Percentiles rank a stretch among this genome's conserved stretches.
Evolutionary conservation across 2,113 vertebrate genomes (phyloP).

Genomic region (Sylvietta virens): DNA sequence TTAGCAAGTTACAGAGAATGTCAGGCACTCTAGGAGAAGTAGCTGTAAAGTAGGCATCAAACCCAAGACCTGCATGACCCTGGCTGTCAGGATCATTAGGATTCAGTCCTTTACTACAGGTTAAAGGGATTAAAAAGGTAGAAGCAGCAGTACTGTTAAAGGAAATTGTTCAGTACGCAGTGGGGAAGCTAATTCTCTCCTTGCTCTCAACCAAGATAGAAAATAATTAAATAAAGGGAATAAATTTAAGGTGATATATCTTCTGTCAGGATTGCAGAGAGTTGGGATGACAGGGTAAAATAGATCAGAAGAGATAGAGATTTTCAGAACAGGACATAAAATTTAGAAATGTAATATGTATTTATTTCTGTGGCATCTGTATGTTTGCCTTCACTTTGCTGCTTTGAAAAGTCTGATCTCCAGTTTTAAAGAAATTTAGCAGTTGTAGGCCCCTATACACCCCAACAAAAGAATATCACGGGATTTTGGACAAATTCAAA

Average conservation of each 20-base stretch:
- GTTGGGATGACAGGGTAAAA: not conserved
- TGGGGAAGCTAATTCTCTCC: not conserved
- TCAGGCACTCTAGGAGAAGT: not conserved
- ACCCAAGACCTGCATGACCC: not conserved
- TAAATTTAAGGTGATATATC: not conserved
- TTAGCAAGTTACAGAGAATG: not conserved
- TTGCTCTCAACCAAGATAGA: not conserved
- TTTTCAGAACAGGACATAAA: not conserved
- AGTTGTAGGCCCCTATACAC: not conserved
- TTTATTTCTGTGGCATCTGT: not conserved
- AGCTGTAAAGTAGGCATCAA: not conserved
- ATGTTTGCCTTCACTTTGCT: not conserved
- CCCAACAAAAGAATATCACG: not conserved
- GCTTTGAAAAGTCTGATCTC: not conserved
- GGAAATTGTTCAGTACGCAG: not conserved
- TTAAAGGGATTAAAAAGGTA: conserved; percentile 14
- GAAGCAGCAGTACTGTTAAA: not conserved
- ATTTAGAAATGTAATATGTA: not conserved
- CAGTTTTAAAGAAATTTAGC: not conserved
- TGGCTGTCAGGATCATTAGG: not conserved
- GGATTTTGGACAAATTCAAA: not conserved
- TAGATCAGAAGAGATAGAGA: not conserved
- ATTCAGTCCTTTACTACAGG: not conserved
- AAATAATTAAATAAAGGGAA: conserved; percentile 10
- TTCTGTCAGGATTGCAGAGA: not conserved